These are phyloP conservation scores for Glossosoma conforme DNA, from an alignment of 1,140 invertebrate genomes.

Conservation along the genomic window DNA sequence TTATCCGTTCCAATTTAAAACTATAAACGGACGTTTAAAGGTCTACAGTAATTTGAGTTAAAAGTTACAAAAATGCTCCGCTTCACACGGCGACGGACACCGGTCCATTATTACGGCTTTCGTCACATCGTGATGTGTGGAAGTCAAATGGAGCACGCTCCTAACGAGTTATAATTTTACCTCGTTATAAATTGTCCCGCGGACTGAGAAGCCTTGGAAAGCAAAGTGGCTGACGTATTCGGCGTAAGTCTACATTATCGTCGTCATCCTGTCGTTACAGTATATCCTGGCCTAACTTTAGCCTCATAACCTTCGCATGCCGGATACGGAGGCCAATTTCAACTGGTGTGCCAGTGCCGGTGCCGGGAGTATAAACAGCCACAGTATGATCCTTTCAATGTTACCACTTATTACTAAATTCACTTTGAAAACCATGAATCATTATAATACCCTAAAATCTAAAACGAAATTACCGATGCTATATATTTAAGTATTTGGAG, in stretches of 20 bases:
- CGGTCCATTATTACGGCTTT: slow-evolving; percentile 6
- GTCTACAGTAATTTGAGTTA: not conserved
- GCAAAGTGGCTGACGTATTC: not conserved
- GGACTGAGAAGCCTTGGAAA: not conserved
- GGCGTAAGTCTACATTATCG: not conserved
- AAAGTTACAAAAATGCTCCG: not conserved
- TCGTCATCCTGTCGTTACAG: slow-evolving; percentile 16
- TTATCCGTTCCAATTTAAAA: not conserved
- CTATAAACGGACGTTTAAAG: not conserved
- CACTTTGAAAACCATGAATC: no score
- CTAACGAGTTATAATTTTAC: slow-evolving; percentile 11
- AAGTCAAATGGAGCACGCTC: not conserved
- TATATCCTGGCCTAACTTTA: slow-evolving; percentile 1
- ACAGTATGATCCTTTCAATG: no score
- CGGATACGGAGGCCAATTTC: slow-evolving; percentile 3
- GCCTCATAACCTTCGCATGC: slow-evolving; percentile 9
- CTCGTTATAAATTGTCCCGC: slow-evolving; percentile 6
- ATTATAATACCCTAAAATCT: no score
- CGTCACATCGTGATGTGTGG: slow-evolving; percentile 9
- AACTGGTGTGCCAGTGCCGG: no score
- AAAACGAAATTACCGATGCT: no score
- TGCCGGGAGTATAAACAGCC: no score
- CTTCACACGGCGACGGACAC: no score
- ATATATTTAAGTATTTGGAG: no score
- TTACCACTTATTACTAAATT: no score